A percentile compares a stretch with the other conserved stretches of the same genome.
Evolutionary conservation across 2,113 vertebrate species (phyloP).

Genomic region (Sorex araneus): DNA sequence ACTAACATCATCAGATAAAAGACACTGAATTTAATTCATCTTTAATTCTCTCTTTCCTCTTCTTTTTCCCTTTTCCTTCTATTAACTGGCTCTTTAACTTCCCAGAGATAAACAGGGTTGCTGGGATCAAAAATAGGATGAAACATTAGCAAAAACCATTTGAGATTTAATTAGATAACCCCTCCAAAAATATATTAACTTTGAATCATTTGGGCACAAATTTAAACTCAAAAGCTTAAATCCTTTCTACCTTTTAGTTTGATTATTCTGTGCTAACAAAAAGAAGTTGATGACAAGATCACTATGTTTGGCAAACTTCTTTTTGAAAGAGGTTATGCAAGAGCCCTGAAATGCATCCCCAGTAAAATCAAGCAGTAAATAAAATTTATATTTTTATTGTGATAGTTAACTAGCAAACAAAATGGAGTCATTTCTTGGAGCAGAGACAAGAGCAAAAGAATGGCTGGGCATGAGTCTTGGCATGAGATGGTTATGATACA

Average conservation of each 20-base stretch:
- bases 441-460: slow-evolving; percentile 47
- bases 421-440: slow-evolving; percentile 67
- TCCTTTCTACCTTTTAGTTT: slow-evolving; percentile 65
- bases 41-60: not conserved
- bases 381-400: slow-evolving; percentile 25
- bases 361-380: slow-evolving; percentile 29
- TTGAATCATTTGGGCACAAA: slow-evolving; percentile 52
- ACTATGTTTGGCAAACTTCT: slow-evolving; percentile 59
- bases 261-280: slow-evolving; percentile 63
- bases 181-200: slow-evolving; percentile 58
- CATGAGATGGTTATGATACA: slow-evolving; percentile 66
- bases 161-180: slow-evolving; percentile 67
- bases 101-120: not conserved
- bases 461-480: slow-evolving; percentile 61
- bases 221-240: slow-evolving; percentile 64
- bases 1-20: not conserved
- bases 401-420: slow-evolving; percentile 35
- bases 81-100: not conserved
- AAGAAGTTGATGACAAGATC: slow-evolving; percentile 55
- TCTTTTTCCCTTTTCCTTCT: not conserved
- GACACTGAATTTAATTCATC: not conserved
- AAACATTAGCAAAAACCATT: slow-evolving; percentile 41
- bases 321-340: slow-evolving; percentile 55
- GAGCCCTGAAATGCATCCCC: slow-evolving; percentile 17
- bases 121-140: slow-evolving; percentile 27